Evolutionary conservation across 2,888 invertebrate species (phyloP), one percentile per base, ranked within the genome.

Genomic region (Conus canariensis): DNA sequence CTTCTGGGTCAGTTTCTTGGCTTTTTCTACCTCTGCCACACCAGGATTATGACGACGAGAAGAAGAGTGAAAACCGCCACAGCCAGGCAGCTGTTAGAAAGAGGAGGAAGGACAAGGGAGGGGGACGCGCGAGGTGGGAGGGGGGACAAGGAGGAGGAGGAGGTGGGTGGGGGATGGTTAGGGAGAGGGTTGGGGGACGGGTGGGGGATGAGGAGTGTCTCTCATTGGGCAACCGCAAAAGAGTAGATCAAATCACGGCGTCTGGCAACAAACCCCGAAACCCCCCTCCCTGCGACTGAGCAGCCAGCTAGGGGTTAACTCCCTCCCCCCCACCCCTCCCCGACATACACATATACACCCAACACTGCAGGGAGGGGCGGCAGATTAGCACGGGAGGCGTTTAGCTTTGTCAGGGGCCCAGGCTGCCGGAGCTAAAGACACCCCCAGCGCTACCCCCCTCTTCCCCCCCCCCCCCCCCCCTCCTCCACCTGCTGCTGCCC

Each of bases 311-410:
- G 83, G 58, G 19, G 45, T 83, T 8, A n/a, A 1, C 60, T 0
- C 9, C 60, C 60, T 4, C 12, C 60, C 30, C 80, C 80, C 30
- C 45, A 1, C 14, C 30, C 77, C 1, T 0, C 58, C 56, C 83
- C 3, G 60, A 8, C 85, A 85, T 9, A 58, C 80, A 8, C 80
- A 45, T 3, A 45, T 3, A 45, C 45, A 30, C 45, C 45, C 45
- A 4, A 45, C 45, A 45, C 45, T 45, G 45, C 45, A 58, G 56
- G 86, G 86, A 86, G 86, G 86, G 67, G 64, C 86, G 16, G 86
- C 60, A 86, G 86, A 86, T 86, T 86, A 86, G 60, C 22, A 45
- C 7, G 30, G 67, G 86, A 30, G 67, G 86, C 67, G 60, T 86
- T 86, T 64, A 86, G 86, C 45, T 86, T 64, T 25, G 86, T 64